phyloP scores from a whole-genome alignment of 2,888 invertebrate species.

The Timema podura region DNA sequence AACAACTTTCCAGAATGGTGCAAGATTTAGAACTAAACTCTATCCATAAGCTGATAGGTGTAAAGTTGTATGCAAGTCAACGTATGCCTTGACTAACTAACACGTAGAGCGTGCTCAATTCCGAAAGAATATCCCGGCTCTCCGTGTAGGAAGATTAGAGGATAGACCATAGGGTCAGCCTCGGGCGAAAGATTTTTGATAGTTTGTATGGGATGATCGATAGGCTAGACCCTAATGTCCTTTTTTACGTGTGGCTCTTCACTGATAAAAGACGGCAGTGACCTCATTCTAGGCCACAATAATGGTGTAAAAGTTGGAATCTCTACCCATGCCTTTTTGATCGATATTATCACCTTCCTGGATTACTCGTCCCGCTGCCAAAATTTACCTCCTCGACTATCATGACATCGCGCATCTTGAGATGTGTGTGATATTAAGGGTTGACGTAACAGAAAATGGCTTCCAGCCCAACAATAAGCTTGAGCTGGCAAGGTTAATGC shows the following conservation, averaged over 20 bases:
- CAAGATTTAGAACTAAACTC: neutral
- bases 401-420: neutral
- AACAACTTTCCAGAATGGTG: neutral
- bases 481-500: neutral
- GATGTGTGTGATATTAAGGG: neutral
- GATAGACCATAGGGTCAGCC: too few species aligned
- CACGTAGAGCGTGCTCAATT: too few species aligned
- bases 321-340: neutral
- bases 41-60: too few species aligned
- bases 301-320: neutral
- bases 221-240: too few species aligned
- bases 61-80: too few species aligned
- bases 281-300: neutral
- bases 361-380: neutral
- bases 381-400: neutral
- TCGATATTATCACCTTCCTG: neutral
- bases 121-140: too few species aligned
- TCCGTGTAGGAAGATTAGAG: too few species aligned
- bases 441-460: neutral
- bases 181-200: too few species aligned
- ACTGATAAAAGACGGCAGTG: neutral
- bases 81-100: too few species aligned
- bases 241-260: neutral
- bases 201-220: too few species aligned
- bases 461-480: neutral